These are phyloP conservation scores for Atta texana DNA, from an alignment of 1,140 invertebrate species.

Conservation along the genomic window DNA sequence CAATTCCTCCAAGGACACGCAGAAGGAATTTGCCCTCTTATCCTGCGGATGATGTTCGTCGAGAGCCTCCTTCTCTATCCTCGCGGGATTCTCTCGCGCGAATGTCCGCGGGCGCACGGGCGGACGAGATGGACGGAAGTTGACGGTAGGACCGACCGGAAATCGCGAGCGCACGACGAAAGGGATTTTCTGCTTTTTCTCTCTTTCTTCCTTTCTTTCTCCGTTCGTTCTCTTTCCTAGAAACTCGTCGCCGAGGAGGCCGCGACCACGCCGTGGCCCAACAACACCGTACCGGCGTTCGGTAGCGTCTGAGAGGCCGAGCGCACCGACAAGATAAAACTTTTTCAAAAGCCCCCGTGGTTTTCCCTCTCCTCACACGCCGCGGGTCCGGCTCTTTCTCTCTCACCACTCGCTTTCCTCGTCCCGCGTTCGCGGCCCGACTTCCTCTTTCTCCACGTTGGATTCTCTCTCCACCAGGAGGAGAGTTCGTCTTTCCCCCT, in stretches of 20 bases:
- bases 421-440: not conserved
- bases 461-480: slow-evolving; percentile 53
- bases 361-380: slow-evolving; percentile 74
- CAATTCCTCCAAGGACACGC: slow-evolving; percentile 44
- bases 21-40: slow-evolving; percentile 25
- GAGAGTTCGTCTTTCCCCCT: slow-evolving; percentile 65
- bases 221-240: slow-evolving; percentile 27
- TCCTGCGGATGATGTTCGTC: slow-evolving; percentile 34
- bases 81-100: slow-evolving; percentile 17
- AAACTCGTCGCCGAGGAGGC: slow-evolving; percentile 55
- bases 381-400: slow-evolving; percentile 43
- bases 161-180: slow-evolving; percentile 45
- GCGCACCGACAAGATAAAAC: slow-evolving; percentile 84
- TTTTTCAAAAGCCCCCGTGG: slow-evolving; percentile 85
- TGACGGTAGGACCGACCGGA: slow-evolving; percentile 45
- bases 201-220: slow-evolving; percentile 27
- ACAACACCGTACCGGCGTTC: slow-evolving; percentile 83
- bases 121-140: slow-evolving; percentile 46
- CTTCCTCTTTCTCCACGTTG: slow-evolving; percentile 49
- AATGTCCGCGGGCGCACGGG: slow-evolving; percentile 34
- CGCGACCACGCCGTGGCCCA: slow-evolving; percentile 70
- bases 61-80: slow-evolving; percentile 35
- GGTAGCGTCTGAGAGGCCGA: slow-evolving; percentile 84
- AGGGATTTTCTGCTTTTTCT: slow-evolving; percentile 2
- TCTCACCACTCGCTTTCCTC: slow-evolving; percentile 19